A percentile compares a stretch with the other conserved stretches of the same genome.
Evolutionary conservation across 2,888 invertebrate species (phyloP).

Genomic region (Drosophila buzzatii): DNA sequence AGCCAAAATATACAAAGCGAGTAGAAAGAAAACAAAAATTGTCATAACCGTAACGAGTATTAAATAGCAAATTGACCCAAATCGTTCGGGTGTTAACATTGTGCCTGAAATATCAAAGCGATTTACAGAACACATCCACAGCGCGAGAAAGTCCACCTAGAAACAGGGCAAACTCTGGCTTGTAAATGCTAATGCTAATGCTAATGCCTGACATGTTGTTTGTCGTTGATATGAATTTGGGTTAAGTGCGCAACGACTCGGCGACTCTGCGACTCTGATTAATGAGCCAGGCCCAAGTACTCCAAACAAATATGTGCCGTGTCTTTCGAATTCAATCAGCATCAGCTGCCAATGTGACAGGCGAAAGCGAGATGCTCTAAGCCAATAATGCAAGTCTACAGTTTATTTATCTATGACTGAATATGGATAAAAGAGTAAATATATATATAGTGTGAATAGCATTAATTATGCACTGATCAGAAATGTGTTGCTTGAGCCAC

Average conservation of each 20-base stretch:
- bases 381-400: neutral
- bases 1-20: constrained; percentile 5
- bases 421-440: no score
- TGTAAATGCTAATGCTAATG: constrained; percentile 56
- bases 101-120: constrained; percentile 48
- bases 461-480: neutral
- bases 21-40: constrained; percentile 35
- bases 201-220: constrained; percentile 45
- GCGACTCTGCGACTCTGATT: constrained; percentile 14
- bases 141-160: constrained; percentile 44
- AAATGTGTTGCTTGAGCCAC: neutral
- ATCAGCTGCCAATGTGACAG: constrained; percentile 7
- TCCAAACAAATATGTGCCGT: constrained; percentile 8
- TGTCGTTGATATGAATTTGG: constrained; percentile 44
- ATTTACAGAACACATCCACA: neutral
- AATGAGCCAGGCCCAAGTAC: constrained; percentile 26
- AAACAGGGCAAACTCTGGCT: constrained; percentile 2
- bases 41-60: constrained; percentile 65
- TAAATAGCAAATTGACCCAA: constrained; percentile 72
- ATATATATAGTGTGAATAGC: no score
- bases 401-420: neutral
- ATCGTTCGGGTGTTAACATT: constrained; percentile 46
- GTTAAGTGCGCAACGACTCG: constrained; percentile 36
- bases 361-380: neutral
- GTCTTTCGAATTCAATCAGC: constrained; percentile 16